Percentiles rank a stretch among this genome's conserved stretches.
phyloP scores from a whole-genome alignment of 2,797 vertebrate genomes.

The Oophaga sylvatica region DNA sequence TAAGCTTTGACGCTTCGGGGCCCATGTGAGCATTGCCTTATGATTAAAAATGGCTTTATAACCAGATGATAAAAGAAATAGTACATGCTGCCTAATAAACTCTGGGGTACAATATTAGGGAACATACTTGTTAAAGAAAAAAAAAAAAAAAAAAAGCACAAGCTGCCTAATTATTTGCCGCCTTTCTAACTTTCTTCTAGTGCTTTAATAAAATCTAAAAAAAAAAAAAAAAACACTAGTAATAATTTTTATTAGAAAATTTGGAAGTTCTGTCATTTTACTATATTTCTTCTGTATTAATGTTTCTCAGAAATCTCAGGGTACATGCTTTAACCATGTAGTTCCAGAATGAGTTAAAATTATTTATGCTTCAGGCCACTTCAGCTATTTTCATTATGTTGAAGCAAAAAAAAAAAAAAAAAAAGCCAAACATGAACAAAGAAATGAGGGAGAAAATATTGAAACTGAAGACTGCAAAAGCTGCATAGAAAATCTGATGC shows the following conservation, averaged over 20 bases:
- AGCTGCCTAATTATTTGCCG: too few species aligned
- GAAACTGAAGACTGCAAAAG: not conserved
- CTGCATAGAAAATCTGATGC: not conserved
- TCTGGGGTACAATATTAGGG: too few species aligned
- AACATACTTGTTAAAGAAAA: too few species aligned
- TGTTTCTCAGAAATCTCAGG: not conserved
- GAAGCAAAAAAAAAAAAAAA: not conserved
- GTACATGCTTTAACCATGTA: not conserved
- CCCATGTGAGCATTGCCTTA: too few species aligned
- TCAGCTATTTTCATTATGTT: constrained; percentile 11
- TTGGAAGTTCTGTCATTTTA: not conserved
- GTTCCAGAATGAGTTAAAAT: not conserved
- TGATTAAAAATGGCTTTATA: too few species aligned
- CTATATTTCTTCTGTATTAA: not conserved
- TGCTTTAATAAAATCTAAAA: not conserved
- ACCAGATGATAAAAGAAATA: too few species aligned
- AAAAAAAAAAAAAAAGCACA: too few species aligned
- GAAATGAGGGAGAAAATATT: constrained; percentile 11
- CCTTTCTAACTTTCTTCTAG: not conserved
- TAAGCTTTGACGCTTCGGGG: too few species aligned
- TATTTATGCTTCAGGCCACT: constrained; percentile 38
- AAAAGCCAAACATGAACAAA: not conserved
- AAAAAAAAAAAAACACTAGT: not conserved
- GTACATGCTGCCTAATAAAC: too few species aligned
- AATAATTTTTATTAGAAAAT: not conserved